Conservation (phyloP, 2,888 invertebrate genomes). For the Eupelmus urozonus region DNA sequence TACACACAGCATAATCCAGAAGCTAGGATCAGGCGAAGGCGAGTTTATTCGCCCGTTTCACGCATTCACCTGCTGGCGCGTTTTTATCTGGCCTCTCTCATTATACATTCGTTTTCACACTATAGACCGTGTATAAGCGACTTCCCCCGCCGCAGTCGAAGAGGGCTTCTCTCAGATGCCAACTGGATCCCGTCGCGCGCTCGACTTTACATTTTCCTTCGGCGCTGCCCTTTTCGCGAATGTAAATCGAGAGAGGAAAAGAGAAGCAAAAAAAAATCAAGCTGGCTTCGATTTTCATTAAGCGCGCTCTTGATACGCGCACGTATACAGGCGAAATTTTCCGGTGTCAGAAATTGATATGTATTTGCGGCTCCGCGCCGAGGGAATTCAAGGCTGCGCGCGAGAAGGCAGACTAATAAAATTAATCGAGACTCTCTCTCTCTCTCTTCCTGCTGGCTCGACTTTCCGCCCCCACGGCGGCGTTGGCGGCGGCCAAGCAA, state of each 20-base stretch:
- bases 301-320: neutral
- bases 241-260: neutral
- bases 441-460: too few species aligned
- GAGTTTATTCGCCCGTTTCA: slow-evolving; percentile 65
- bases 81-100: slow-evolving; percentile 48
- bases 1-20: slow-evolving; percentile 4
- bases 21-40: neutral
- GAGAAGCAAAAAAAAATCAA: too few species aligned
- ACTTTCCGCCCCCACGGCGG: slow-evolving; percentile 47
- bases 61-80: slow-evolving; percentile 65
- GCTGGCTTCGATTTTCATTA: slow-evolving; percentile 40
- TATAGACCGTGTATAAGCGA: slow-evolving; percentile 30
- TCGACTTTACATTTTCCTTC: slow-evolving; percentile 45
- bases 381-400: slow-evolving; percentile 50
- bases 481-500: slow-evolving; percentile 57
- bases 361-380: neutral
- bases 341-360: neutral
- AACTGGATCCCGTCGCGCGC: slow-evolving; percentile 31
- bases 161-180: too few species aligned
- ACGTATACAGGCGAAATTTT: slow-evolving; percentile 8
- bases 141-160: slow-evolving; percentile 52
- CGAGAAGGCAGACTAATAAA: slow-evolving; percentile 62
- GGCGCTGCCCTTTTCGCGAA: too few species aligned
- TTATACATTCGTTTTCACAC: slow-evolving; percentile 69
- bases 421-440: slow-evolving; percentile 63